Base-by-base conservation (phyloP, 2,797 vertebrate species). In the Sebastes hubbsi region DNA sequence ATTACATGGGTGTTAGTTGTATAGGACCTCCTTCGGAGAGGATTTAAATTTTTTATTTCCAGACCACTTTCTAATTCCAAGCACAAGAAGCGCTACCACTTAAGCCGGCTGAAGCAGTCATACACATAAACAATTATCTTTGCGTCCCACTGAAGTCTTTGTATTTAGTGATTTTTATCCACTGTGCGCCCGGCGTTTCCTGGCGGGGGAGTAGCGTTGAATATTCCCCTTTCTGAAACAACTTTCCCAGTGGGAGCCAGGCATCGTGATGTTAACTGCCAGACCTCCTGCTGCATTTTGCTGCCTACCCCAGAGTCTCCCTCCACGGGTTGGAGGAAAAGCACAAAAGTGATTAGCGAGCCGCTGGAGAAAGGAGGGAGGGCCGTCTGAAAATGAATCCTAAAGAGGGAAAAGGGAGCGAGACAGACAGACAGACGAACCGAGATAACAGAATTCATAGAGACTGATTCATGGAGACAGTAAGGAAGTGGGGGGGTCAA, bases 271-370 rank as follows among this genome's bases (percentile, higher is more conserved):
- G 86, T 85, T 87, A 88, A 87, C 87, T 75, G 78, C 78, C 80
- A 86, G 86, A 94, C 83, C 90, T 84, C 89, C 92, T 78, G 84
- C 86, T 83, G 86, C 84, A 87, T 82, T 46, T 89, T 84, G 38
- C 77, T 88, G 84, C 86, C 88, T 86, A 89, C 89, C 91, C 84
- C 77, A 67, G 86, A 90, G 91, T 89, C 84, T 90, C 88, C 88
- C 75, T 88, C 86, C 90, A 93, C 59, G 89, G 92, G 83, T 92
- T 88, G 83, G 68, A 92, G 89, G 87, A 93, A 94, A 94, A 95
- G 91, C 89, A 95, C 92, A 94, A 94, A 94, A 93, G 92, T 90
- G 87, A 95, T 95, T 95, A 95, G 88, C 24, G 32, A 89, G 89
- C 69, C 5, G 62, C 87, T 87, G 75, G 86, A 81, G 88, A 82